Percentiles rank a stretch among this genome's conserved stretches.
Conservation (phyloP, 2,888 invertebrate species). For the Plagiodera versicolora region DNA sequence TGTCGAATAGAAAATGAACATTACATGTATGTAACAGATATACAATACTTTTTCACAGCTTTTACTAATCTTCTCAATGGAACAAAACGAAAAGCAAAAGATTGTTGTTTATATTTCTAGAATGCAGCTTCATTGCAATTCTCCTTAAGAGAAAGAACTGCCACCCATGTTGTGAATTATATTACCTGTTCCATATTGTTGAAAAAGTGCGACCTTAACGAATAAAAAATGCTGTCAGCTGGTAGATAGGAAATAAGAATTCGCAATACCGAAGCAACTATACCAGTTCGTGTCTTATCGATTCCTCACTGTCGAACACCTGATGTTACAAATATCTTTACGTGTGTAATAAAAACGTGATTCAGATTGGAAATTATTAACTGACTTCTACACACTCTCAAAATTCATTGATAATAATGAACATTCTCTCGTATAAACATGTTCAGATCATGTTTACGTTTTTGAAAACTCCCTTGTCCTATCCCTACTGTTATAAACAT, state of each 20-base stretch:
- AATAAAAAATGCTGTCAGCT: conserved; percentile 3
- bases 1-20: too few relatives aligned
- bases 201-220: neutral
- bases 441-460: too few relatives aligned
- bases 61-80: too few relatives aligned
- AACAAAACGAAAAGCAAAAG: too few relatives aligned
- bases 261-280: conserved; percentile 11
- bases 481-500: too few relatives aligned
- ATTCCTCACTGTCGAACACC: neutral
- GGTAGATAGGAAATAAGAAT: conserved; percentile 10
- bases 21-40: too few relatives aligned
- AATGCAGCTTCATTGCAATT: neutral
- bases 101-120: too few relatives aligned
- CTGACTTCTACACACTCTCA: too few relatives aligned
- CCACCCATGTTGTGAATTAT: neutral
- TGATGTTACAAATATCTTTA: neutral
- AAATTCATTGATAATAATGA: too few relatives aligned
- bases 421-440: too few relatives aligned
- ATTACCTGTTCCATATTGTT: neutral
- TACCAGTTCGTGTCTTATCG: conserved; percentile 3
- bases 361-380: neutral
- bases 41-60: too few relatives aligned
- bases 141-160: neutral
- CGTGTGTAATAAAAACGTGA: neutral
- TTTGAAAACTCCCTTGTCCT: too few relatives aligned